These are phyloP conservation scores for Acipenser transmontanus DNA, from an alignment of 2,797 vertebrate species.

Conservation along the genomic window DNA sequence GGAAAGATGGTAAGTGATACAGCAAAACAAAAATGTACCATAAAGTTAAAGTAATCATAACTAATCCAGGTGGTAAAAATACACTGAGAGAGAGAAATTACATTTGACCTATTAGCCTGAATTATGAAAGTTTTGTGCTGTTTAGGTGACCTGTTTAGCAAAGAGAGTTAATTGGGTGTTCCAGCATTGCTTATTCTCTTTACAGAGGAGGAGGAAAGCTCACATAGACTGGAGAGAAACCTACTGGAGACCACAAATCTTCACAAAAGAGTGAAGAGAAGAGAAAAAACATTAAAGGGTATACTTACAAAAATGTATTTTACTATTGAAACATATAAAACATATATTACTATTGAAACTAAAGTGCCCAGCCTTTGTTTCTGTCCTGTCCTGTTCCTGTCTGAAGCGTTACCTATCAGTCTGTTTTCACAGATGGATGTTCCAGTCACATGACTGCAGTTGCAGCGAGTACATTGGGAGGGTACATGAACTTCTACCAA, in stretches of 20 bases:
- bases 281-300: conserved; percentile 61
- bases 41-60: no score
- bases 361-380: conserved; percentile 24
- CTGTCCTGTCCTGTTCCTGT: neutral
- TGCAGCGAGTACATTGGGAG: conserved; percentile 67
- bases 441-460: conserved; percentile 76
- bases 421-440: conserved; percentile 61
- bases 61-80: no score
- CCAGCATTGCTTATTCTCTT: neutral
- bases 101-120: neutral
- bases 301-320: neutral
- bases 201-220: conserved; percentile 46
- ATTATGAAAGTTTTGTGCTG: neutral
- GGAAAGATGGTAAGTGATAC: conserved; percentile 59
- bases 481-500: conserved; percentile 70
- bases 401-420: neutral
- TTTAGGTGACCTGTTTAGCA: neutral
- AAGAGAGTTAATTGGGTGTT: neutral
- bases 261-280: conserved; percentile 62
- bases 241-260: conserved; percentile 52
- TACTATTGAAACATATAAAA: no score
- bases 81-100: no score
- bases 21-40: no score
- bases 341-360: no score
- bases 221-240: conserved; percentile 55